These are phyloP conservation scores for Himalopsyche kuldschensis DNA, from an alignment of 2,888 invertebrate genomes.

Conservation along the genomic window DNA sequence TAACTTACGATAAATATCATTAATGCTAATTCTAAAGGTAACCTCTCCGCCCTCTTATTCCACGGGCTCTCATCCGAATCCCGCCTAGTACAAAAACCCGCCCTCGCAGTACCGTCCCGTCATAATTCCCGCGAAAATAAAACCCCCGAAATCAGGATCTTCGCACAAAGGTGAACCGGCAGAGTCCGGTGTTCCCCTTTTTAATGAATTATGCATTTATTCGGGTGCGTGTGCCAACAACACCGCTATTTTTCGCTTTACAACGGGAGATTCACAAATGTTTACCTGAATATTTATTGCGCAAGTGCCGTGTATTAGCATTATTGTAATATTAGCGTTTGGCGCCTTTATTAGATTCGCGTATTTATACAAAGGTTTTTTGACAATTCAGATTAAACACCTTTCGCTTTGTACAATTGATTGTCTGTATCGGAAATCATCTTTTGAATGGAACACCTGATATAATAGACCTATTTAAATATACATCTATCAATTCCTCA, in stretches of 20 bases:
- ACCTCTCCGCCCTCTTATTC: not conserved
- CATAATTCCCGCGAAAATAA: not conserved
- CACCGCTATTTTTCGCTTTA: not conserved
- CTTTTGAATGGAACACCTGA: not conserved
- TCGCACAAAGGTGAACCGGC: not conserved
- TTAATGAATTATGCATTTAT: conserved; percentile 14
- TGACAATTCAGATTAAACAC: not conserved
- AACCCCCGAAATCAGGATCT: not conserved
- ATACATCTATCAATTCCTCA: not conserved
- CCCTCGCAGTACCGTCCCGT: not conserved
- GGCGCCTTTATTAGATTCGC: not conserved
- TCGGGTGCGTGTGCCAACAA: conserved; percentile 1
- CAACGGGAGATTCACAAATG: not conserved
- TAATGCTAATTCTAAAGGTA: not conserved
- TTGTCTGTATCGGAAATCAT: not conserved
- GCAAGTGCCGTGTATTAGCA: not conserved
- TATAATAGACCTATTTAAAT: not conserved
- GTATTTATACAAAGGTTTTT: not conserved
- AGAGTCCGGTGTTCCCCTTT: not conserved
- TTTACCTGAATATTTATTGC: conserved; percentile 1
- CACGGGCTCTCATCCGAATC: not conserved
- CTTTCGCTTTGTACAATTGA: not conserved
- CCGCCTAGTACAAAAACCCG: not conserved
- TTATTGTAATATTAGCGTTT: not conserved
- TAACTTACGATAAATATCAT: not conserved